Base-by-base conservation (phyloP, 2,888 invertebrate genomes). In the Didymodactylos carnosus region DNA sequence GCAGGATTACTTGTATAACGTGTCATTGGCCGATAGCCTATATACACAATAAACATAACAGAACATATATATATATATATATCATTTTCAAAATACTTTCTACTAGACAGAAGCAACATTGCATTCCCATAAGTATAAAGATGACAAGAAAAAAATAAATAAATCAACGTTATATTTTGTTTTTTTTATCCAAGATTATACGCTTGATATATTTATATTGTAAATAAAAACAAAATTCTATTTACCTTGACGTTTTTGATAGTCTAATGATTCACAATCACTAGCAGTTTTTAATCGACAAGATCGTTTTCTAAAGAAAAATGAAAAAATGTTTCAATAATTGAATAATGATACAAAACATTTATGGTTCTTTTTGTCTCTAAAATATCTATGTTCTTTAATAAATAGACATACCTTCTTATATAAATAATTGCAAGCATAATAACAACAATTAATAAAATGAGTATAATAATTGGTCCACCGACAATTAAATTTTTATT, bases 251-350 rank as follows among this genome's bases (percentile, higher is more conserved):
- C 91, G 84, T 92, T 92, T 79, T 92, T 87, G 62, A 83, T 92
- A 93, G 82, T 93, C 92, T 79, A 92, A 85, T 4, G 91, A 91
- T 84, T 92, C 92, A 83, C 92, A 91, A 83, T 93, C 92, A 81
- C 90, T 91, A n/a, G 92, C 91, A 80, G 92, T 94, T 83, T 95
- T 95, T 83, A 94, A 94, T 83, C 92, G 93, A 83, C 94, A 91
- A 81, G 92, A 92, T 83, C 93, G 82, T 89, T 92, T 80, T 90
- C 90, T 81, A 91, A 79, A 80, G 78, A 29, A 76, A 72, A 69
- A 69, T 41, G 69, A 46, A 46, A 69, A 72, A 7, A 27, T 19
- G 69, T n/a, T 16, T n/a, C n/a, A n/a, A n/a, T n/a, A n/a, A n/a
- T n/a, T n/a, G n/a, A n/a, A n/a, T n/a, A n/a, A n/a, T n/a, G n/a